These are phyloP conservation scores for Crambe crambe DNA, from an alignment of 37 sponge, comb jelly and placozoan species.

Conservation along the genomic window DNA sequence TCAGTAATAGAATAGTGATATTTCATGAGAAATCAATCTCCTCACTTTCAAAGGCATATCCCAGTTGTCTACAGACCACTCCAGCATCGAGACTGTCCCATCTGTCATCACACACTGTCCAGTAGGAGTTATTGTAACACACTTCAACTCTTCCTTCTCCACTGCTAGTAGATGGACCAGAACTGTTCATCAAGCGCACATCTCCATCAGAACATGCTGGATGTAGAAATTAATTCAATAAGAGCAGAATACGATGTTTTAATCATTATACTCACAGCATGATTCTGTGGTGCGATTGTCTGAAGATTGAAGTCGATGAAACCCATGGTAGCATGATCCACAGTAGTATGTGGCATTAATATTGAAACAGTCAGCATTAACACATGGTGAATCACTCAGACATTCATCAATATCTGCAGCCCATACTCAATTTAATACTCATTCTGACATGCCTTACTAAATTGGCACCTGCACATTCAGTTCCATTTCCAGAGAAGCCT, in stretches of 20 bases:
- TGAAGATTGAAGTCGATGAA: too few relatives aligned
- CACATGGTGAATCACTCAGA: not conserved
- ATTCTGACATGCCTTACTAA: not conserved
- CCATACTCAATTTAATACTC: not conserved
- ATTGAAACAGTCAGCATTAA: not conserved
- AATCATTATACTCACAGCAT: not conserved
- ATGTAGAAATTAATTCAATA: not conserved
- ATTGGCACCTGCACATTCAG: not conserved
- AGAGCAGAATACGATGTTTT: too few relatives aligned
- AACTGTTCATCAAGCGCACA: conserved; percentile 10
- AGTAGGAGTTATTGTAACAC: conserved; percentile 21
- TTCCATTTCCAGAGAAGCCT: not conserved
- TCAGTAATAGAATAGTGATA: not conserved
- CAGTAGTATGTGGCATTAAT: not conserved
- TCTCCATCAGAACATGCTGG: conserved; percentile 19
- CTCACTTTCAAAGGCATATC: conserved; percentile 27
- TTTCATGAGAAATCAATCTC: not conserved
- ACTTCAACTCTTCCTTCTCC: conserved; percentile 27
- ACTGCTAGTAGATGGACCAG: not conserved
- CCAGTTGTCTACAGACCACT: conserved; percentile 36
- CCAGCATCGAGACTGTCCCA: conserved; percentile 33
- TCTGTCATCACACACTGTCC: conserved; percentile 33
- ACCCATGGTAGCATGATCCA: not conserved
- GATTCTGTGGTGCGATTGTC: too few relatives aligned
- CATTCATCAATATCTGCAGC: not conserved